Base-by-base conservation (phyloP, 2,113 vertebrate genomes). In the Calidris pugnax region DNA sequence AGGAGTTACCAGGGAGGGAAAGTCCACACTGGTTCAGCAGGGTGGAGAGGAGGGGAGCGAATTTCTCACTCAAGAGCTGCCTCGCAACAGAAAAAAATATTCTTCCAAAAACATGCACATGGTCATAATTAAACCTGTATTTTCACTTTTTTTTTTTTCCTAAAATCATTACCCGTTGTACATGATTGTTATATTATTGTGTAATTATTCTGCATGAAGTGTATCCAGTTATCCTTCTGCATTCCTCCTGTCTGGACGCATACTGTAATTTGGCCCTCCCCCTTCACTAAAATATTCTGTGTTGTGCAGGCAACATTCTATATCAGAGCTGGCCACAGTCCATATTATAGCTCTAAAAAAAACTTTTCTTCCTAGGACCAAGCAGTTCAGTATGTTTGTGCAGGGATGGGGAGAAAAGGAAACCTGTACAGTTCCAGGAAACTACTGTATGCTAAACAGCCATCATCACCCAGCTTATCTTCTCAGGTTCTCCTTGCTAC, bases 1-100 rank as follows among this genome's bases (percentile, higher is more conserved):
- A 80, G 33, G 32, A 74, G 16, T 33, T 86, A 59, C 82, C 15
- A 80, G n/a, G 30, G 18, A 95, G 51, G 41, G 11, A 47, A 88
- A 91, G 55, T 69, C 45, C 56, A 91, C 45, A 89, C 41, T 51
- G 45, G 22, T 77, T 86, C 63, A 94, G 26, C 39, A 59, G 22
- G 9, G 30, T 50, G 15, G 37, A 86, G 26, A 89, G 18, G 5
- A 84, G 6, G 55, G 33, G 24, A 76, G 3, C 0, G 0, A 53
- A 45, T 71, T 71, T 76, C 76, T 83, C 51, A 73, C 39, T 73
- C 32, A 67, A 85, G 77, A 85, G 50, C 47, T 75, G 27, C 20
- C 19, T 81, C 27, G 4, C 24, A 62, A 50, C 14, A 84, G 56
- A 23, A 69, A 37, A 45, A 75, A 53, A 26, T 12, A 68, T 64